Evolutionary conservation across 2,113 vertebrate genomes (phyloP).

Genomic region (Hiodon tergisus): DNA sequence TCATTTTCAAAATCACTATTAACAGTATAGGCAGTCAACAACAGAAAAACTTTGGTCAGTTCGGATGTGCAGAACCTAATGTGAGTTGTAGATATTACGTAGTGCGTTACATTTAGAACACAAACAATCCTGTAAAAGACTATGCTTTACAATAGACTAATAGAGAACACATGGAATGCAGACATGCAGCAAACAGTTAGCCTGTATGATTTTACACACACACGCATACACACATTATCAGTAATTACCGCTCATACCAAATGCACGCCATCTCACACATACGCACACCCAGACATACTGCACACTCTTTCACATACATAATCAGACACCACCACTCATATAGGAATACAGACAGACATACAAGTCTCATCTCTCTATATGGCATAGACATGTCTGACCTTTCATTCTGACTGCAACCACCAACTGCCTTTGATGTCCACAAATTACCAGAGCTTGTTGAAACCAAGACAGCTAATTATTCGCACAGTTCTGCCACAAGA

Average conservation of each 20-base stretch:
- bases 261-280: conserved; percentile 15
- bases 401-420: conserved; percentile 45
- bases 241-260: neutral
- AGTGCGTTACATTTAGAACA: no score
- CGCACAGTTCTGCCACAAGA: neutral
- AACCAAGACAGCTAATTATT: conserved; percentile 17
- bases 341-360: neutral
- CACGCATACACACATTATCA: no score
- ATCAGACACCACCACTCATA: neutral
- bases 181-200: no score
- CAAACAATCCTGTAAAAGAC: no score
- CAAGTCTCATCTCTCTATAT: conserved; percentile 17
- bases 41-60: no score
- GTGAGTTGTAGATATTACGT: no score
- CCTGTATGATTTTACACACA: no score
- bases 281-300: conserved; percentile 2
- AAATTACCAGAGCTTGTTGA: conserved; percentile 23
- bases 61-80: no score
- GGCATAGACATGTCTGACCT: conserved; percentile 48
- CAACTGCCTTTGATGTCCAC: conserved; percentile 18
- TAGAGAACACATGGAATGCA: no score
- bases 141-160: no score
- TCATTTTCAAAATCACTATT: neutral
- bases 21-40: neutral
- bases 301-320: conserved; percentile 7